Evolutionary conservation across 2,797 vertebrate species (phyloP), one percentile per base, ranked within the genome.

Genomic region (Myotis myotis): DNA sequence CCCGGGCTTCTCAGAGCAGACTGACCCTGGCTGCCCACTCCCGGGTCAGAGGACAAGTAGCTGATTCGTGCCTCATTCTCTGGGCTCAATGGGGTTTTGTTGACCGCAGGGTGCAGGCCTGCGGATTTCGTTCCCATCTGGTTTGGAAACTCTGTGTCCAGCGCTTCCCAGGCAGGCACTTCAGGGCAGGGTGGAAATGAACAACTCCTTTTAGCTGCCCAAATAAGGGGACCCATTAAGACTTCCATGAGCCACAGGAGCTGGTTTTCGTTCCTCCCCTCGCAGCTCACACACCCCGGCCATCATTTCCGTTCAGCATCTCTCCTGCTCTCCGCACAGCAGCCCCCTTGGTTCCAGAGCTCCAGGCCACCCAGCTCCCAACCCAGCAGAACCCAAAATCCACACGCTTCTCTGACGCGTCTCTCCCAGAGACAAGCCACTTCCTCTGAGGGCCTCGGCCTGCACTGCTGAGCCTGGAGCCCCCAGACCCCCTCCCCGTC

Each of bases 191-290:
- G 25, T 20, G 36, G 33, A 23, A 36, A 87, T 88, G 81, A 89
- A 66, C 30, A 85, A 44, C 60, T 66, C 91, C 80, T 76, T 78
- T 93, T 79, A 95, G 81, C 25, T 91, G 76, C 64, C 94, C 83
- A 87, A 95, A 94, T 91, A 93, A 94, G 72, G 72, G 94, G 72
- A 17, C 44, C 60, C 76, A 33, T 6, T 12, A 70, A 57, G 85
- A 64, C 33, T 22, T 41, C 25, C 23, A 11, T 0, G 33, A 81
- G 51, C 44, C 23, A 13, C 0, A 5, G 74, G 25, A 85, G 72
- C 51, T 25, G 36, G 44, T 44, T 38, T 95, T 71, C 64, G 25
- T 80, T 70, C 78, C 84, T 66, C n/a, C 1, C 36, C 79, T 7
- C 15, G 4, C 1, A 2, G 74, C 53, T 57, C 38, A 76, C 36